Evolutionary conservation across 2,888 invertebrate genomes (phyloP).

Genomic region (Abrostola triplasia): DNA sequence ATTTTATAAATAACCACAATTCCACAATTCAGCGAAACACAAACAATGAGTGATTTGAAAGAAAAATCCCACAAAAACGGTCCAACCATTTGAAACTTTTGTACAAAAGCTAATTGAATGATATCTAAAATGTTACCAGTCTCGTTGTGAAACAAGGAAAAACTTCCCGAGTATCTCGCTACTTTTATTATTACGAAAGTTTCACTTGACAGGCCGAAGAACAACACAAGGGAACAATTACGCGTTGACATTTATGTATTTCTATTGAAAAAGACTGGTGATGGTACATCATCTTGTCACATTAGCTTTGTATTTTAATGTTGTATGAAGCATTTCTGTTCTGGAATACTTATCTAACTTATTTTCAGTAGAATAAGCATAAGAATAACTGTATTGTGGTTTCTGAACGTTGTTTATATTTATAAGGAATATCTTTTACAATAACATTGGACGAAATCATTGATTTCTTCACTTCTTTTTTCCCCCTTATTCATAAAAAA

Average conservation of each 20-base stretch:
- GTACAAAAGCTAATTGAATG: conserved; percentile 74
- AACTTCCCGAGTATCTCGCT: conserved; percentile 66
- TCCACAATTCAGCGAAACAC: not conserved
- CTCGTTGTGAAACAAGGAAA: conserved; percentile 63
- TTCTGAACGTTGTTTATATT: no score
- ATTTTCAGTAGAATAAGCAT: no score
- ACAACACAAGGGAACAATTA: conserved; percentile 65
- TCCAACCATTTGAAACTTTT: conserved; percentile 51
- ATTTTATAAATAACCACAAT: no score
- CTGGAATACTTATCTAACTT: not conserved
- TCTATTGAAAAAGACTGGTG: conserved; percentile 36
- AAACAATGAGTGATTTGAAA: conserved; percentile 39
- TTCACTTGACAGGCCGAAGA: conserved; percentile 65
- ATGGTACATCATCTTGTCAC: conserved; percentile 11
- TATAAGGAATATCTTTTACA: no score
- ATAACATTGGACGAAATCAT: no score
- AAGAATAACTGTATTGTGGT: no score
- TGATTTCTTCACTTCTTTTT: no score
- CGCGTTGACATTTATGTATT: conserved; percentile 65
- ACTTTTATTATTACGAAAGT: conserved; percentile 78
- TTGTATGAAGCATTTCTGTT: not conserved
- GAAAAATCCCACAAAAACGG: conserved; percentile 29
- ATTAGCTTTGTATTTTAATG: conserved; percentile 1
- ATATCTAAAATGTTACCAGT: conserved; percentile 71
- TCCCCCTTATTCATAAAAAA: no score